Conservation (phyloP, 2,113 vertebrate species). For the Alethe diademata region DNA sequence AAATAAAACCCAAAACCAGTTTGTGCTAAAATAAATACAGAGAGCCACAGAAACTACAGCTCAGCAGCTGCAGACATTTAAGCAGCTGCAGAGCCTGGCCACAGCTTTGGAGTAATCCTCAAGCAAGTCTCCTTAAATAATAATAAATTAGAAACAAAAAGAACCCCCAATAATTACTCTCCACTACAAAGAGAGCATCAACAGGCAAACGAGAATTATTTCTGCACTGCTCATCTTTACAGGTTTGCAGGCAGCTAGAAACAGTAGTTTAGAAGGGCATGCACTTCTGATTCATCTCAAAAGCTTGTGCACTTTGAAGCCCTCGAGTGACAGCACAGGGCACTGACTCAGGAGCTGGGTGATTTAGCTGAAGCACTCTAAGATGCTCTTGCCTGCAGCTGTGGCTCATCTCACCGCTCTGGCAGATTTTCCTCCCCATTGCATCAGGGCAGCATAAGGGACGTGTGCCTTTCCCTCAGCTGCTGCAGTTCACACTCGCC, state of each 20-base stretch:
- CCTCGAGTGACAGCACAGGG: background rate
- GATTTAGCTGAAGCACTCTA: background rate
- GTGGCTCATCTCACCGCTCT: background rate
- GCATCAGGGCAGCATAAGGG: background rate
- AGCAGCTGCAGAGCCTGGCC: background rate
- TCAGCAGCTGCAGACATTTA: conserved; percentile 15
- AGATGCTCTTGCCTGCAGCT: background rate
- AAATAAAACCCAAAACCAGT: background rate
- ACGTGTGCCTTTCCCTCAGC: accelerated
- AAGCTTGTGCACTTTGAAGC: background rate
- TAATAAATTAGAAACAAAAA: background rate
- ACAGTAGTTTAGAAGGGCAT: background rate
- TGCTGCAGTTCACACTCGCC: background rate
- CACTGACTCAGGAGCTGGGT: background rate
- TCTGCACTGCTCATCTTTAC: background rate
- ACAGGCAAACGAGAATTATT: background rate
- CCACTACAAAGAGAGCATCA: background rate
- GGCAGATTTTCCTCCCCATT: background rate
- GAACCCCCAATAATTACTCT: background rate
- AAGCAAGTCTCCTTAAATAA: conserved; percentile 7
- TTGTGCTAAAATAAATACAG: conserved; percentile 1
- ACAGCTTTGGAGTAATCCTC: background rate
- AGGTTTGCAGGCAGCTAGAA: background rate
- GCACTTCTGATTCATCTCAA: conserved; percentile 1
- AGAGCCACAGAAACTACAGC: background rate